Evolutionary conservation across 2,888 invertebrate species (phyloP).

Genomic region (Hipparchia sbordonii): DNA sequence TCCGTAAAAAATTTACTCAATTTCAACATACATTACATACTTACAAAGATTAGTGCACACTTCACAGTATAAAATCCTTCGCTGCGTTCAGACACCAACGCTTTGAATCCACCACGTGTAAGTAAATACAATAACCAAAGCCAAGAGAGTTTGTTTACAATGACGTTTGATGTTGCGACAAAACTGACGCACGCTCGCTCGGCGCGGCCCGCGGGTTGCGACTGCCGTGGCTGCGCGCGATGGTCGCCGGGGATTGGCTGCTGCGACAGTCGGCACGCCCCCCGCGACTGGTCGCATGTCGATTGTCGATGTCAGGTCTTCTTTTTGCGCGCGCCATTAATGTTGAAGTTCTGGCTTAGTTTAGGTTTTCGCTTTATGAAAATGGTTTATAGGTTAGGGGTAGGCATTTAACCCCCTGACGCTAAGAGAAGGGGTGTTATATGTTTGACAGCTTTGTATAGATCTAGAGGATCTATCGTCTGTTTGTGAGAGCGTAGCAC

Average conservation of each 20-base stretch:
- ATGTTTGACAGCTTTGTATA: too few relatives aligned
- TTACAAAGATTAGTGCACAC: too few relatives aligned
- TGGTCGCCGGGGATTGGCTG: conserved; percentile 32
- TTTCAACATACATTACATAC: neutral
- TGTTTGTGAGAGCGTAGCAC: too few relatives aligned
- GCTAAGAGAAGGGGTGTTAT: too few relatives aligned
- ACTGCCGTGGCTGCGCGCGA: conserved; percentile 44
- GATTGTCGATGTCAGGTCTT: conserved; percentile 56
- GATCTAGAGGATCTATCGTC: too few relatives aligned
- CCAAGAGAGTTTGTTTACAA: neutral
- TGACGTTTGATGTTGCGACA: conserved; percentile 36
- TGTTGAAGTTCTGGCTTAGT: neutral
- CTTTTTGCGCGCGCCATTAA: conserved; percentile 42
- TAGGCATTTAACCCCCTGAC: too few relatives aligned
- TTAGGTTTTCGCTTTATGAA: neutral
- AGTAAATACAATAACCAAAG: neutral
- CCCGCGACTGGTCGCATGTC: conserved; percentile 57
- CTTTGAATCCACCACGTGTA: neutral
- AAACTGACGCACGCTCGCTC: conserved; percentile 34
- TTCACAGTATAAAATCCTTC: too few relatives aligned
- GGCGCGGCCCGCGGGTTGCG: conserved; percentile 39
- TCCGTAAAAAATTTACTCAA: too few relatives aligned
- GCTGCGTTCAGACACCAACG: neutral
- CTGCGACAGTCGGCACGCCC: conserved; percentile 47
- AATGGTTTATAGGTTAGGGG: too few relatives aligned